Base-by-base conservation (phyloP, 2,113 vertebrate genomes). In the Saccopteryx leptura region DNA sequence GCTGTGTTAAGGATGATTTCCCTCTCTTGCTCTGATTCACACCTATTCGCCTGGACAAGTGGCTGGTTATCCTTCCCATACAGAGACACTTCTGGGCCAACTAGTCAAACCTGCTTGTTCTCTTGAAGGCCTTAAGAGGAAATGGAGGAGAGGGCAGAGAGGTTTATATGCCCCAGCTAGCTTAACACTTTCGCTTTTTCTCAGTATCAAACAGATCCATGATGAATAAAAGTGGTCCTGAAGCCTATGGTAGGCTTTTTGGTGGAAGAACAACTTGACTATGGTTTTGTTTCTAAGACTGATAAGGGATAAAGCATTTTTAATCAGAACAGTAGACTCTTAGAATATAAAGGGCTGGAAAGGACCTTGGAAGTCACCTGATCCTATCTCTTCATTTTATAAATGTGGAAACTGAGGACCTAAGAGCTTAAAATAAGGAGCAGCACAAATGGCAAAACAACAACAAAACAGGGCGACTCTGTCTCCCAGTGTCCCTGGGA, bases 81-180 rank as follows among this genome's bases (percentile, higher is more conserved):
- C 46, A 58, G 95, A 52, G 69, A 79, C 4, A 13, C 85, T 82
- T 66, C 92, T 82, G 76, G 69, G 52, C 90, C 0, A 9, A 97
- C 95, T 3, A 50, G 95, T 97, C 69, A 46, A 89, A 93, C 97
- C 93, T 79, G 97, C 88, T 97, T 28, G 28, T 56, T 91, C 56
- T 46, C 92, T 63, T n/a, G 85, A 19, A 84, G 84, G 60, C 50
- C 39, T 52, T n/a, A 2, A 2, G 12, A 68, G 90, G 84, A 72
- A 54, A 12, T 1, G 24, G 68, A 88, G 23, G 50, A 24, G 54
- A 72, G 54, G 19, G 71, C 60, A 24, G 88, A 18, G 12, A n/a
- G 88, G 71, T 31, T 31, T 33, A 54, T 60, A 33, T 1, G 21
- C 83, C 48, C 72, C 11, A 11, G n/a, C 72, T 68, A 54, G 65